Base-by-base conservation (phyloP, 2,797 vertebrate genomes). In the Falco rusticolus region DNA sequence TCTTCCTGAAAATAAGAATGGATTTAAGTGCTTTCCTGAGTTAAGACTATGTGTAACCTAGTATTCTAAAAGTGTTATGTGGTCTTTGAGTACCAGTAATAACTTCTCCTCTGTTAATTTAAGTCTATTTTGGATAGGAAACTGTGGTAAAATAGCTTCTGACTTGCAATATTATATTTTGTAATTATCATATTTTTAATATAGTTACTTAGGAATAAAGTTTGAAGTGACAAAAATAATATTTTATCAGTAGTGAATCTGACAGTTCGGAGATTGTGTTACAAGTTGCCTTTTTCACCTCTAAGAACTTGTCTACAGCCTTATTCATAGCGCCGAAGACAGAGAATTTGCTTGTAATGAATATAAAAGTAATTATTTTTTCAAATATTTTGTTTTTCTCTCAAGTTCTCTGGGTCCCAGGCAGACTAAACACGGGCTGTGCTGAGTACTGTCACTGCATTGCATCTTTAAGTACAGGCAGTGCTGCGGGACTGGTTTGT, bases 121-220 rank as follows among this genome's bases (percentile, higher is more conserved):
- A 65, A 92, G 71, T 91, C 68, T 93, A 45, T 94, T 95, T 95
- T 90, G 78, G 22, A 78, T 94, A 94, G 80, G 66, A 95, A 89
- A 79, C n/a, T 56, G 72, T 90, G 53, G 53, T 80, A 87, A 87
- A 95, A 92, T 54, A 85, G 68, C 56, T 94, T 92, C 78, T 91
- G 81, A 93, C 65, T 64, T 89, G 78, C 84, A 89, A 93, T 92
- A 93, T 53, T 90, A 89, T 89, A 93, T 96, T 95, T 96, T 96
- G 74, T 95, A 95, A 90, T 89, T 68, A 86, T 56, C 48, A 94
- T 95, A 88, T 94, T 95, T 95, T 96, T 96, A 93, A 87, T 94
- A 91, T 90, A 63, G 74, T 79, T 37, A 10, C 80, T 83, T 75
- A 94, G 77, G 59, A 94, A 86, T 93, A 86, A 91, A 95, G 50